Evolutionary conservation across 2,797 vertebrate genomes (phyloP).

Genomic region (Onychomys leucogaster): DNA sequence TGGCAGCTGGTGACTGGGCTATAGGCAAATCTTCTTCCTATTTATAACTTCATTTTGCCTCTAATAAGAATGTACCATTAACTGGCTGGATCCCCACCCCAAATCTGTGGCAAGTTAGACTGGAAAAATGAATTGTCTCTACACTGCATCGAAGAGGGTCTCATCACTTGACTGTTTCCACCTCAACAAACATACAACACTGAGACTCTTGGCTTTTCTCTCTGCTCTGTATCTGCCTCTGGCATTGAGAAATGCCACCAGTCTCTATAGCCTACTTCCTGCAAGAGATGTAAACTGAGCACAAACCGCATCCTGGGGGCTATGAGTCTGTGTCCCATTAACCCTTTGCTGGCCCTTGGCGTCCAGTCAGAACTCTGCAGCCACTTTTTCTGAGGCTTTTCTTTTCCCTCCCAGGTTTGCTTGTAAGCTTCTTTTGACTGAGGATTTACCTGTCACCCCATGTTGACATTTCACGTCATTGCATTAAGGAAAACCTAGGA

Average conservation of each 20-base stretch:
- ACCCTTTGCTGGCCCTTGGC: constrained; percentile 2
- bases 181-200: not conserved
- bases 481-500: constrained; percentile 81
- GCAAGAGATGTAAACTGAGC: not conserved
- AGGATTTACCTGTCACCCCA: constrained; percentile 82
- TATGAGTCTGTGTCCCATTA: not conserved
- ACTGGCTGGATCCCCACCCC: not conserved
- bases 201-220: not conserved
- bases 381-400: constrained; percentile 47
- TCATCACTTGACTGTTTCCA: not conserved
- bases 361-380: not conserved
- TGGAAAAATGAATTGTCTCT: not conserved
- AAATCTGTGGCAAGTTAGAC: not conserved
- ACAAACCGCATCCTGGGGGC: not conserved
- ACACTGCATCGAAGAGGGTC: not conserved
- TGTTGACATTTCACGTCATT: constrained; percentile 78
- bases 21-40: not conserved
- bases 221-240: not conserved
- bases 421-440: constrained; percentile 72
- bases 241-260: constrained; percentile 31
- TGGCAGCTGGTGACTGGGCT: not conserved
- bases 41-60: not conserved
- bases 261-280: not conserved
- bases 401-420: constrained; percentile 53
- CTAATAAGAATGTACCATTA: not conserved